These are phyloP conservation scores for Cephalopterus ornatus DNA, from an alignment of 2,113 vertebrate genomes.

Conservation along the genomic window DNA sequence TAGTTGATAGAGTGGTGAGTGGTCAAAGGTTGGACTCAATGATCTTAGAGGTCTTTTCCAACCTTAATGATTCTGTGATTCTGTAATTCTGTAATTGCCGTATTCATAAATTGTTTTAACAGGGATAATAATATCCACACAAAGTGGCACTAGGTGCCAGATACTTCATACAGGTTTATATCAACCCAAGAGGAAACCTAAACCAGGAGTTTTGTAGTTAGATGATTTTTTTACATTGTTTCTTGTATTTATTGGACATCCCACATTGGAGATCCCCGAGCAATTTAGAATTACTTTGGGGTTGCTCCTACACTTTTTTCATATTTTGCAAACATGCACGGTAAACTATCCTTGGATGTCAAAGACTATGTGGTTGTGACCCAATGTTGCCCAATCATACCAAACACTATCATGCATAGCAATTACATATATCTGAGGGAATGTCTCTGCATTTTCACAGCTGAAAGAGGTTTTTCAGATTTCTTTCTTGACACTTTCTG, in stretches of 20 bases:
- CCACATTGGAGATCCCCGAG: not conserved
- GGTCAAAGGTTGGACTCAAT: not conserved
- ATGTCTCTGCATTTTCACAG: not conserved
- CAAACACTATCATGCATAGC: not conserved
- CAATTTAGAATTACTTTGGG: not conserved
- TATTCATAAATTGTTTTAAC: not conserved
- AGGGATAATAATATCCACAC: not conserved
- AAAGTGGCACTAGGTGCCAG: not conserved
- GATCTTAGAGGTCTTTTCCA: not conserved
- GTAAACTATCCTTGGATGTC: not conserved
- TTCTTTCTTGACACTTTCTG: not conserved
- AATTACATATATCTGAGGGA: not conserved
- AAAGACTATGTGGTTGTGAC: not conserved
- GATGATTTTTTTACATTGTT: not conserved
- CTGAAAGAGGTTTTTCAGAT: not conserved
- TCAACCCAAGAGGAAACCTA: not conserved
- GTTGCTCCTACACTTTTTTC: not conserved
- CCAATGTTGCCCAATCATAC: not conserved
- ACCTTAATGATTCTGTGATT: not conserved
- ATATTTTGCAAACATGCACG: not conserved
- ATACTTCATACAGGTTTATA: not conserved
- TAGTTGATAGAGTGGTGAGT: not conserved
- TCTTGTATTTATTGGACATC: not conserved
- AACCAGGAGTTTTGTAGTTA: not conserved
- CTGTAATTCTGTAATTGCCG: not conserved